These are phyloP conservation scores for Zaprionus lineosus DNA, from an alignment of 2,888 invertebrate species.

Conservation along the genomic window DNA sequence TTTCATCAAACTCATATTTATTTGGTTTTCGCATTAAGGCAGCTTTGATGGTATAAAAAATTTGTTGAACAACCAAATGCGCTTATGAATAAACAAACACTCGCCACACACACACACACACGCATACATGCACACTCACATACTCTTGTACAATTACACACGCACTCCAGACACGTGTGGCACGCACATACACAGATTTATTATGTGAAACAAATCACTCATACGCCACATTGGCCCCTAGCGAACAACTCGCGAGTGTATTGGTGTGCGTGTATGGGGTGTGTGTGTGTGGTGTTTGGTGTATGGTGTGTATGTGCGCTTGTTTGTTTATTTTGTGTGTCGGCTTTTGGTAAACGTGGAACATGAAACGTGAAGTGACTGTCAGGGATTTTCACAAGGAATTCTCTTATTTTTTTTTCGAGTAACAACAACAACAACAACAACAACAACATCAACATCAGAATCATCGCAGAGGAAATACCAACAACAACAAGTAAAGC, in stretches of 20 bases:
- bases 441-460: slow-evolving; percentile 30
- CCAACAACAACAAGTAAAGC: slow-evolving; percentile 24
- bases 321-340: not conserved
- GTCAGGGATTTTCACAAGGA: slow-evolving; percentile 49
- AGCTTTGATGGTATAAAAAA: slow-evolving; percentile 35
- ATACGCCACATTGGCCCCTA: slow-evolving; percentile 47
- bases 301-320: not conserved
- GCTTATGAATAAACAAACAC: slow-evolving; percentile 68
- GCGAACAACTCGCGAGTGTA: slow-evolving; percentile 9
- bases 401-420: slow-evolving; percentile 43
- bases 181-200: slow-evolving; percentile 40
- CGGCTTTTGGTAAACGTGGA: slow-evolving; percentile 22
- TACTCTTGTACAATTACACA: not conserved
- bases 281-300: not conserved
- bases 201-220: slow-evolving; percentile 57
- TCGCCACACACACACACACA: slow-evolving; percentile 7
- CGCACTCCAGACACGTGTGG: not conserved
- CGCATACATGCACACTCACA: slow-evolving; percentile 15
- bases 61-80: slow-evolving; percentile 45
- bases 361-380: slow-evolving; percentile 50
- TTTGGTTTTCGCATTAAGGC: slow-evolving; percentile 34
- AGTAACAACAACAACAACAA: slow-evolving; percentile 27
- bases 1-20: slow-evolving; percentile 24
- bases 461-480: slow-evolving; percentile 19
- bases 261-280: slow-evolving; percentile 13